Evolutionary conservation across 2,113 vertebrate genomes (phyloP).

Genomic region (Procavia capensis): DNA sequence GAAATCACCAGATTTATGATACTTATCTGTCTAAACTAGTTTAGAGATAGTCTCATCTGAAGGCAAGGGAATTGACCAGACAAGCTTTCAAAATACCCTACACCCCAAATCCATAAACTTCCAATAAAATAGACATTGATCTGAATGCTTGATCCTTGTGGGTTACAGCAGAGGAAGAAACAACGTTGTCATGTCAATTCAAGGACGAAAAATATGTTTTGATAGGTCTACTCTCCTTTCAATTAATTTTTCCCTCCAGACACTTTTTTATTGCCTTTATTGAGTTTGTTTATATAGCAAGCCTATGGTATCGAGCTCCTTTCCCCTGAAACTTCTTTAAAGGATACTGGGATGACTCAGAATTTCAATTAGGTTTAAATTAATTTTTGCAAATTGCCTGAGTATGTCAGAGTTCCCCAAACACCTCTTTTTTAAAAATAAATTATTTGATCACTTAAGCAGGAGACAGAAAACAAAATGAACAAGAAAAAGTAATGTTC

Average conservation of each 20-base stretch:
- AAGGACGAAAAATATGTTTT: conserved; percentile 44
- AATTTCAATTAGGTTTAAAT: conserved; percentile 62
- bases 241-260: conserved; percentile 58
- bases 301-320: background rate
- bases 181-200: conserved; percentile 21
- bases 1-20: conserved; percentile 57
- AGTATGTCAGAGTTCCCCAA: background rate
- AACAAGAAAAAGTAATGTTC: background rate
- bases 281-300: conserved; percentile 45
- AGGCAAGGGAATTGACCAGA: conserved; percentile 26
- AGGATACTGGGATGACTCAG: conserved; percentile 19
- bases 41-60: conserved; percentile 62
- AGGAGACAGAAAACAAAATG: conserved; percentile 9
- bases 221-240: conserved; percentile 51
- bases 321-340: conserved; percentile 42
- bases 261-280: conserved; percentile 52
- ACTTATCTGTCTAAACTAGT: conserved; percentile 23
- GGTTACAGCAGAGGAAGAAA: conserved; percentile 48
- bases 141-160: background rate
- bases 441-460: conserved; percentile 51
- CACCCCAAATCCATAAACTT: conserved; percentile 22
- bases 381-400: conserved; percentile 50
- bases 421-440: conserved; percentile 10
- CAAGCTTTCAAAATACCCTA: conserved; percentile 14
- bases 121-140: conserved; percentile 65